Conservation (phyloP, 92 coral and sea anemone genomes). For the Actinostola sp. region DNA sequence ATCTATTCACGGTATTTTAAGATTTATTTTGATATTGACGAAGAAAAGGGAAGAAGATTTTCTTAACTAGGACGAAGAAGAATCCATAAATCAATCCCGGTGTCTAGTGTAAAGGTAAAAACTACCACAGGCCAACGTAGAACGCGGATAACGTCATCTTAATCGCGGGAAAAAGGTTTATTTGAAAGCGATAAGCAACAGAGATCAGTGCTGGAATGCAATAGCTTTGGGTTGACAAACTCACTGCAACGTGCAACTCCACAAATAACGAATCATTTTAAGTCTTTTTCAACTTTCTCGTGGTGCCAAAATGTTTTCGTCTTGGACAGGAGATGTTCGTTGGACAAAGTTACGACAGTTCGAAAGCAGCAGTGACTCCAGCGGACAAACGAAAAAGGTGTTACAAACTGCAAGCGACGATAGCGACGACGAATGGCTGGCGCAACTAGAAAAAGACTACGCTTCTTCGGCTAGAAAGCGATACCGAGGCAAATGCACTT, state of each 20-base stretch:
- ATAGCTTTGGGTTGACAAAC: too few species aligned
- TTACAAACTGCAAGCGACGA: slow-evolving; percentile 84
- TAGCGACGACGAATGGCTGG: slow-evolving; percentile 96
- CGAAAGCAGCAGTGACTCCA: slow-evolving; percentile 63
- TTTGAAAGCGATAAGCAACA: too few species aligned
- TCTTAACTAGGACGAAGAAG: background rate
- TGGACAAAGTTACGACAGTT: slow-evolving; percentile 86
- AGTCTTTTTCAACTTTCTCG: too few species aligned
- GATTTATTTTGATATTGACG: slow-evolving; percentile 5
- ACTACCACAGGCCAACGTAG: background rate
- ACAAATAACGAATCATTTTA: too few species aligned
- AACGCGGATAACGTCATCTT: background rate
- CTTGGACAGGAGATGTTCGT: slow-evolving; percentile 83
- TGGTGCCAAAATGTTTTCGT: slow-evolving; percentile 38
- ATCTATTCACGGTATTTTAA: slow-evolving; percentile 12
- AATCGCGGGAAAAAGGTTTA: too few species aligned
- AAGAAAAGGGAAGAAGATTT: background rate
- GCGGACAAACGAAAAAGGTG: slow-evolving; percentile 53
- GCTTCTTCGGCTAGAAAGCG: slow-evolving; percentile 81
- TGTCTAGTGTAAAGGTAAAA: too few species aligned
- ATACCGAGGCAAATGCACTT: slow-evolving; percentile 75
- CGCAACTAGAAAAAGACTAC: slow-evolving; percentile 93
- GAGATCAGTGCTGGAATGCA: too few species aligned
- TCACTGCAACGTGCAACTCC: too few species aligned
- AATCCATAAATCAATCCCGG: background rate